Percentiles rank a stretch among this genome's conserved stretches.
These are phyloP conservation scores for Pseudococcus jackbeardsleyi DNA, from an alignment of 2,888 invertebrate genomes.

Conservation along the genomic window DNA sequence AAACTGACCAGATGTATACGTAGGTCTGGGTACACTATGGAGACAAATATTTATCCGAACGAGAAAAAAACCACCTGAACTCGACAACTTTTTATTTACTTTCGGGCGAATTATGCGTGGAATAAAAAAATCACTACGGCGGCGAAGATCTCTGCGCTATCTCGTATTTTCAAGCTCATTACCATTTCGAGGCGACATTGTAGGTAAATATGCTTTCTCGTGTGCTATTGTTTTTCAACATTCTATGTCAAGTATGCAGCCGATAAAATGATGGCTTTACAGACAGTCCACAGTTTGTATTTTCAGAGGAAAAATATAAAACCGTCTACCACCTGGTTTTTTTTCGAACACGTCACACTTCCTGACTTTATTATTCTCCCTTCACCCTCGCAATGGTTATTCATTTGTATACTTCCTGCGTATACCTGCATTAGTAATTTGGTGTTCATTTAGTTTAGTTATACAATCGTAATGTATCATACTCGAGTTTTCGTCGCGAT, in stretches of 20 bases:
- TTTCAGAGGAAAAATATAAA: neutral
- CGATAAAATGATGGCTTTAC: slow-evolving; percentile 18
- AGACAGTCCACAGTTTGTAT: neutral
- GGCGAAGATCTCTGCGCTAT: neutral
- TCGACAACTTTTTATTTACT: slow-evolving; percentile 16
- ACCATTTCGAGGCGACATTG: slow-evolving; percentile 13
- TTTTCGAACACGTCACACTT: slow-evolving; percentile 58
- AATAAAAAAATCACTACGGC: neutral
- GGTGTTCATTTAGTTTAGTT: slow-evolving; percentile 20
- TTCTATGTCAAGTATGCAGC: slow-evolving; percentile 33
- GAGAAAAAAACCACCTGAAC: neutral
- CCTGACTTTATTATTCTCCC: slow-evolving; percentile 59
- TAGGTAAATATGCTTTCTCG: slow-evolving; percentile 17
- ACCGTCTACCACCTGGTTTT: slow-evolving; percentile 60
- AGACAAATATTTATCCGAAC: slow-evolving; percentile 5
- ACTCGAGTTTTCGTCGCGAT: no score
- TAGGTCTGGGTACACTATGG: neutral
- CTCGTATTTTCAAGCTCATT: slow-evolving; percentile 2
- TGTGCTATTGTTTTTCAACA: slow-evolving; percentile 21
- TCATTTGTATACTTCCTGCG: slow-evolving; percentile 59
- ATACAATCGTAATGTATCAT: neutral
- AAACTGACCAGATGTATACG: neutral
- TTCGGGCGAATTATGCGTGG: neutral
- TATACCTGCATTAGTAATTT: slow-evolving; percentile 53
- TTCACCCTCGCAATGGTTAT: slow-evolving; percentile 48